Percentiles rank a stretch among this genome's conserved stretches.
These are phyloP conservation scores for Cyclina sinensis DNA, from an alignment of 1,140 invertebrate species.

Conservation along the genomic window DNA sequence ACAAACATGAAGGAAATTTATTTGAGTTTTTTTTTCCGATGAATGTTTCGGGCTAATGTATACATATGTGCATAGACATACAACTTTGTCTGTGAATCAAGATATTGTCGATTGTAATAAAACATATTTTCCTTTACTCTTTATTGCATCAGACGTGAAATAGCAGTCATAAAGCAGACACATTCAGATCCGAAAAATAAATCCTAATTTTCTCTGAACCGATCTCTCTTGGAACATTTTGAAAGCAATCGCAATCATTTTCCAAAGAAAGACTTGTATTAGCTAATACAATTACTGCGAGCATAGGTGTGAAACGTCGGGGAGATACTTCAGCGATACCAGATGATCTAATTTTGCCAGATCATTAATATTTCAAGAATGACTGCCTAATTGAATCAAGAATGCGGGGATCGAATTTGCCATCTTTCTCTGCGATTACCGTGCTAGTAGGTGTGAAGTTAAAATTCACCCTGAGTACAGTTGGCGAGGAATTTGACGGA, in stretches of 20 bases:
- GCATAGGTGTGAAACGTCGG: slow-evolving; percentile 77
- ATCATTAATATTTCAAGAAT: slow-evolving; percentile 80
- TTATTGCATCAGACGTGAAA: slow-evolving; percentile 46
- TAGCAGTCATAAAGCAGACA: slow-evolving; percentile 39
- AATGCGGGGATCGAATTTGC: slow-evolving; percentile 73
- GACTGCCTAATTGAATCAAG: slow-evolving; percentile 78
- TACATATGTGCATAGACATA: no score
- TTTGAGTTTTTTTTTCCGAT: no score
- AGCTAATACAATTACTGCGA: slow-evolving; percentile 75
- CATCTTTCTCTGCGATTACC: slow-evolving; percentile 68
- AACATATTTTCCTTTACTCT: slow-evolving; percentile 34
- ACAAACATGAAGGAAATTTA: no score
- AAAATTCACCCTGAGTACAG: slow-evolving; percentile 78
- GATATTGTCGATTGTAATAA: slow-evolving; percentile 28
- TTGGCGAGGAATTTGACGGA: slow-evolving; percentile 75
- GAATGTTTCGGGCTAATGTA: no score
- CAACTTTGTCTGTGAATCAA: background rate
- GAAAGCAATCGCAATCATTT: slow-evolving; percentile 55
- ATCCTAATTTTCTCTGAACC: slow-evolving; percentile 61
- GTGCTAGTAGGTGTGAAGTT: slow-evolving; percentile 75
- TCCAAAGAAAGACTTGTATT: slow-evolving; percentile 53
- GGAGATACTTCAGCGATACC: slow-evolving; percentile 74
- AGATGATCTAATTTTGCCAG: slow-evolving; percentile 76
- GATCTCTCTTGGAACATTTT: slow-evolving; percentile 46
- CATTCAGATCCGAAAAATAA: slow-evolving; percentile 59